Percentiles rank a stretch among this genome's conserved stretches.
Conservation (phyloP, 2,888 invertebrate genomes). For the Synergus itoensis region DNA sequence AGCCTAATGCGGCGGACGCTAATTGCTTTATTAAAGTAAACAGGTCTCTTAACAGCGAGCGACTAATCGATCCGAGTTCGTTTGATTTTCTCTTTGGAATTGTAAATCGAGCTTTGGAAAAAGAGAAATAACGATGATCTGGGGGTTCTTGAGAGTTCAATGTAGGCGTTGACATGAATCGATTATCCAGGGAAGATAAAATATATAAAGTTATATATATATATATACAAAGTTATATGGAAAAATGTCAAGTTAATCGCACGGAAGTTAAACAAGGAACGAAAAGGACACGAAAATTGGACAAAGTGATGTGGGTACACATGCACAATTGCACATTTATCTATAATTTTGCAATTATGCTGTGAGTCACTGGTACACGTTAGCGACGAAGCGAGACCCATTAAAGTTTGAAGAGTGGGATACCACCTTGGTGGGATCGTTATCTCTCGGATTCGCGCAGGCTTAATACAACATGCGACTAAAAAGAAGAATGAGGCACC, state of each 20-base stretch:
- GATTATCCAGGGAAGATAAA: too few relatives aligned
- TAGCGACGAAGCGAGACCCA: constrained; percentile 22
- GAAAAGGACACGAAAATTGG: too few relatives aligned
- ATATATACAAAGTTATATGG: too few relatives aligned
- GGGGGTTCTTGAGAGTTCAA: neutral
- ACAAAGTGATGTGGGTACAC: too few relatives aligned
- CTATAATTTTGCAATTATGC: constrained; percentile 60
- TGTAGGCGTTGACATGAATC: neutral
- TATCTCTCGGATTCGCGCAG: constrained; percentile 36
- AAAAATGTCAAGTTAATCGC: neutral
- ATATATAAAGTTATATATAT: too few relatives aligned
- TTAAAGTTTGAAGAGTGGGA: constrained; percentile 39
- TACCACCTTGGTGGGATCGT: constrained; percentile 40
- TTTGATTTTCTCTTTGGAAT: constrained; percentile 23
- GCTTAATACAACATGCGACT: constrained; percentile 28
- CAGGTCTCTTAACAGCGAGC: constrained; percentile 8
- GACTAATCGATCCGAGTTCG: constrained; percentile 33
- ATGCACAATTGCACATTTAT: neutral
- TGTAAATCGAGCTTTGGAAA: constrained; percentile 20
- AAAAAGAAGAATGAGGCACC: constrained; percentile 31
- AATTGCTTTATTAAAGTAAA: constrained; percentile 41
- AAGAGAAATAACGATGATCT: constrained; percentile 17
- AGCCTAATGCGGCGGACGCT: constrained; percentile 34
- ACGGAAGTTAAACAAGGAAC: too few relatives aligned
- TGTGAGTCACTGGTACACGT: constrained; percentile 56